Percentiles rank a stretch among this genome's conserved stretches.
Evolutionary conservation across 1,140 invertebrate species (phyloP).

Genomic region (Drosophila ambigua): DNA sequence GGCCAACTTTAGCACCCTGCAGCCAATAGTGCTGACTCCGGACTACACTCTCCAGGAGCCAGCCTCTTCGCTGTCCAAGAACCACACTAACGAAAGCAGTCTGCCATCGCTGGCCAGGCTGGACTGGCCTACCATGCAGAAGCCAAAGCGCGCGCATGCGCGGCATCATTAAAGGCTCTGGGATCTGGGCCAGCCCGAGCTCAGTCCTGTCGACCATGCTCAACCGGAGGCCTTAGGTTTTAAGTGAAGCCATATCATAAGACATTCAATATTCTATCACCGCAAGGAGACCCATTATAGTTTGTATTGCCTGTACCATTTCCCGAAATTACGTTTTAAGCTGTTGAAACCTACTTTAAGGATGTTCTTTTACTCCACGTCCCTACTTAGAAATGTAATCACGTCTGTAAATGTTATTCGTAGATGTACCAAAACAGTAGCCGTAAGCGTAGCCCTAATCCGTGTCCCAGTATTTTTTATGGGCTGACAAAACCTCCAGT

Average conservation of each 20-base stretch:
- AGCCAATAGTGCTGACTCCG: slow-evolving; percentile 58
- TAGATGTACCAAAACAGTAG: slow-evolving; percentile 47
- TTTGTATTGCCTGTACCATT: slow-evolving; percentile 40
- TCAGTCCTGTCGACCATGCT: not conserved
- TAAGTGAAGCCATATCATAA: slow-evolving; percentile 45
- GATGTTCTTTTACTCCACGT: slow-evolving; percentile 9
- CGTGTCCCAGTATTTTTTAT: slow-evolving; percentile 49
- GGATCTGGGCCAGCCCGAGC: too few relatives aligned
- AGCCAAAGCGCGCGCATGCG: slow-evolving; percentile 48
- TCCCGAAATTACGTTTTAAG: slow-evolving; percentile 36
- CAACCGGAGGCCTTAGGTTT: slow-evolving; percentile 1
- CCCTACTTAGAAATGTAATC: slow-evolving; percentile 49
- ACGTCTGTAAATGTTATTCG: slow-evolving; percentile 54
- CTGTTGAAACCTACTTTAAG: slow-evolving; percentile 48
- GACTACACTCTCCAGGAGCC: slow-evolving; percentile 64
- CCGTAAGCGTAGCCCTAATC: slow-evolving; percentile 39
- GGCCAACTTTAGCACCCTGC: slow-evolving; percentile 61
- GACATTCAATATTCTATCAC: slow-evolving; percentile 29
- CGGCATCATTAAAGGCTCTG: slow-evolving; percentile 35
- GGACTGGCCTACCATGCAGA: slow-evolving; percentile 50
- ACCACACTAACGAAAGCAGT: slow-evolving; percentile 27
- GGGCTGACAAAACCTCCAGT: slow-evolving; percentile 11
- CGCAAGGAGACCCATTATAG: slow-evolving; percentile 28
- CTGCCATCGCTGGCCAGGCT: slow-evolving; percentile 44
- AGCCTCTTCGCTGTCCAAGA: slow-evolving; percentile 41